These are phyloP conservation scores for Coregonus sp. DNA, from an alignment of 2,797 vertebrate genomes.

Conservation along the genomic window DNA sequence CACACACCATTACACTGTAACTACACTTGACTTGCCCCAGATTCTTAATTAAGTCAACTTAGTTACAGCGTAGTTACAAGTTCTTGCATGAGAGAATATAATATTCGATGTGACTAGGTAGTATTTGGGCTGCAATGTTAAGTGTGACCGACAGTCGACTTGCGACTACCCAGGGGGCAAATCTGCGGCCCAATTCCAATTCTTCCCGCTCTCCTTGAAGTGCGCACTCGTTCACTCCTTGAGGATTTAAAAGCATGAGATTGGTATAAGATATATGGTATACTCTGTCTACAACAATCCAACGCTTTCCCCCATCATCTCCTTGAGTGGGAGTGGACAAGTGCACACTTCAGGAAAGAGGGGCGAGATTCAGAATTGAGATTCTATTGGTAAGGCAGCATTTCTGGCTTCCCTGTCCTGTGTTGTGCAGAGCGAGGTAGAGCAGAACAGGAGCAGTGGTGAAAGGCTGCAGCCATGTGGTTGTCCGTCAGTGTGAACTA, in stretches of 20 bases:
- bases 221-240: background rate
- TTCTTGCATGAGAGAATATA: background rate
- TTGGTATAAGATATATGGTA: too few relatives aligned
- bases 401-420: background rate
- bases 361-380: background rate
- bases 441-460: constrained; percentile 18
- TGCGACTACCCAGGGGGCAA: background rate
- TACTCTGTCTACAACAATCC: too few relatives aligned
- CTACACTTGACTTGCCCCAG: constrained; percentile 62
- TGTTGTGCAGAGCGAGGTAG: background rate
- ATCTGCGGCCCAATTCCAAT: background rate
- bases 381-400: too few relatives aligned
- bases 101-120: background rate
- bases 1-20: constrained; percentile 43
- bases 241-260: too few relatives aligned
- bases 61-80: constrained; percentile 46
- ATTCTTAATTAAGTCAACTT: constrained; percentile 57
- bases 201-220: background rate
- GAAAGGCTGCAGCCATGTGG: constrained; percentile 27
- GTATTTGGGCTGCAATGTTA: background rate
- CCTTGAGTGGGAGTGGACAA: background rate
- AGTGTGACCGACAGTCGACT: background rate
- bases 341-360: background rate
- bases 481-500: constrained; percentile 39
- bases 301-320: background rate